Evolutionary conservation across 2,797 vertebrate species (phyloP).

Genomic region (Gambusia yucatana): DNA sequence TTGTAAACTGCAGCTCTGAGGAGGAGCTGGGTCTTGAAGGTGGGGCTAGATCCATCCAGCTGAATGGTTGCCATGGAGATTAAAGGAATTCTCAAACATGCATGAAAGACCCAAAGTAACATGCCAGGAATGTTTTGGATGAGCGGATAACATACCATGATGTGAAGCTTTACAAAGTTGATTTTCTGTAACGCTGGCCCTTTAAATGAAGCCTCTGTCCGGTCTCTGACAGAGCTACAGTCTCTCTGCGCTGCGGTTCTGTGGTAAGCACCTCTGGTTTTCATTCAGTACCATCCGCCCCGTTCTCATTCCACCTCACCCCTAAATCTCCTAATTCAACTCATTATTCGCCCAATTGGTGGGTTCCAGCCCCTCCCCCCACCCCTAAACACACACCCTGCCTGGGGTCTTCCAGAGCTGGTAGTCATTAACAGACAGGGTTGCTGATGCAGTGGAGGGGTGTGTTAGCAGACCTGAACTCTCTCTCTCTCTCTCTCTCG

Average conservation of each 20-base stretch:
- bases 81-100: no score
- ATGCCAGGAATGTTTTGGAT: no score
- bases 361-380: conserved; percentile 75
- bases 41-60: no score
- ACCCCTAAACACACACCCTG: conserved; percentile 34
- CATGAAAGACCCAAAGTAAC: no score
- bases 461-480: conserved; percentile 27
- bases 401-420: conserved; percentile 79
- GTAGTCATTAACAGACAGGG: conserved; percentile 81
- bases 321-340: conserved; percentile 85
- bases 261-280: conserved; percentile 83
- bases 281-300: conserved; percentile 75
- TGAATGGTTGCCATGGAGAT: no score
- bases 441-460: conserved; percentile 58
- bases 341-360: conserved; percentile 88
- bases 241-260: conserved; percentile 59
- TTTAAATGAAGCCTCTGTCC: background rate
- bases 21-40: no score
- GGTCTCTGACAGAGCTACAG: conserved; percentile 17
- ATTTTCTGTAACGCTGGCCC: no score
- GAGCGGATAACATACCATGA: no score
- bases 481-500: conserved; percentile 16
- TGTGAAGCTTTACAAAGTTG: no score
- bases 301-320: conserved; percentile 67
- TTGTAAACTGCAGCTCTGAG: no score